Conservation (phyloP, 2,113 vertebrate species). For the Lophura nycthemera region DNA sequence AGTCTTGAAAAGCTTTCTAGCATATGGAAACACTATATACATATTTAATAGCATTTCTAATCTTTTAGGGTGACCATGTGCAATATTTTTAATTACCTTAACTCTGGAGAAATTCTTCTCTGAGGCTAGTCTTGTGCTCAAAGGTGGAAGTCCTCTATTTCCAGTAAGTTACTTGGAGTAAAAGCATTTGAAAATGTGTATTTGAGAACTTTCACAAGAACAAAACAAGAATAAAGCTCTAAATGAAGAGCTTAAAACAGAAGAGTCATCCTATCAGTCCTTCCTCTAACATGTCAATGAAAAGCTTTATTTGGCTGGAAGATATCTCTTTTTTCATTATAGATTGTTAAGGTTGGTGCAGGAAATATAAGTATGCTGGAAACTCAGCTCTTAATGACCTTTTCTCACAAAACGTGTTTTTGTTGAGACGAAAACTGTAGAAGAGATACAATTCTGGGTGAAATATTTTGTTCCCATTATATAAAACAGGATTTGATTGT, state of each 20-base stretch:
- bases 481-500: conserved; percentile 45
- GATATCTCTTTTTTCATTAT: not conserved
- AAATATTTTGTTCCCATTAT: conserved; percentile 20
- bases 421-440: conserved; percentile 1
- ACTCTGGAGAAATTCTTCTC: not conserved
- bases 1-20: not conserved
- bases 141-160: not conserved
- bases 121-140: not conserved
- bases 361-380: not conserved
- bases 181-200: not conserved
- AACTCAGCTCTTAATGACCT: conserved; percentile 33
- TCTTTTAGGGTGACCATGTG: not conserved
- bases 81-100: not conserved
- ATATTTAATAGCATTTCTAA: not conserved
- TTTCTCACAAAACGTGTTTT: conserved; percentile 36
- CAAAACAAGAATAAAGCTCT: not conserved
- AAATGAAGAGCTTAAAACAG: not conserved
- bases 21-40: not conserved
- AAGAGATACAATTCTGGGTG: conserved; percentile 3
- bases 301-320: conserved; percentile 32
- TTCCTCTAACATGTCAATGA: not conserved
- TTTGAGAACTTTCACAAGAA: conserved; percentile 3
- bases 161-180: not conserved
- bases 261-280: not conserved
- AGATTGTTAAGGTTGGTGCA: not conserved